Percentiles rank a stretch among this genome's conserved stretches.
Evolutionary conservation across 2,797 vertebrate genomes (phyloP).

Genomic region (Mionectes olivaceus): DNA sequence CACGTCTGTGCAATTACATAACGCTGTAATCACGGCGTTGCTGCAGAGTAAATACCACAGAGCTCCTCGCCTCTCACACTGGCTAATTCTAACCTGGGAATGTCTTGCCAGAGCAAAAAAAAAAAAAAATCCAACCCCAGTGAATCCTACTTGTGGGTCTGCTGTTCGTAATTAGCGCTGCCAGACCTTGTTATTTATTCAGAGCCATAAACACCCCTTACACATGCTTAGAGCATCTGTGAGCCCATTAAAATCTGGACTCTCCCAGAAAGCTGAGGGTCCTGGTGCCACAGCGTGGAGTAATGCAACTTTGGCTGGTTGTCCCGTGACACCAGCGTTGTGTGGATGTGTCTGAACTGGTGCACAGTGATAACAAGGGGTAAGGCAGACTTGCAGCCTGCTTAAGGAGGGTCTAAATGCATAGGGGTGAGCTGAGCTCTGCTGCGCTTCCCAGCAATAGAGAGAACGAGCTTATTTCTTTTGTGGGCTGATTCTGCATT

Average conservation of each 20-base stretch:
- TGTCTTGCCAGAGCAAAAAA: neutral
- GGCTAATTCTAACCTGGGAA: neutral
- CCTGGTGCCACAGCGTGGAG: neutral
- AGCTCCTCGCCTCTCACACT: neutral
- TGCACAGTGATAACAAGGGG: fast-evolving
- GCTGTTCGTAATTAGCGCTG: neutral
- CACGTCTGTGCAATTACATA: neutral
- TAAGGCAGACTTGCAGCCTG: neutral
- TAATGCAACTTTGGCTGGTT: fast-evolving
- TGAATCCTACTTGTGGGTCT: neutral
- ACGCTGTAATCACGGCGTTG: neutral
- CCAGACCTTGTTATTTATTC: neutral
- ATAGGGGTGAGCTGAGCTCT: neutral
- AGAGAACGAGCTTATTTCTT: neutral
- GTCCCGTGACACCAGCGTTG: neutral
- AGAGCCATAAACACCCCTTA: neutral
- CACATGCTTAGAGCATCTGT: fast-evolving
- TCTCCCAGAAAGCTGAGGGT: neutral
- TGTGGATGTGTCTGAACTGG: neutral
- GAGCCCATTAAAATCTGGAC: neutral
- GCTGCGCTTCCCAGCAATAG: neutral
- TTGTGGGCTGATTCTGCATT: neutral
- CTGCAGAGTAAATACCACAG: constrained; percentile 21
- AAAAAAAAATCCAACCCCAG: too few species aligned
- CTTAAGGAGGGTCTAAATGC: neutral